A percentile compares a stretch with the other conserved stretches of the same genome.
These are phyloP conservation scores for Thryonomys swinderianus DNA, from an alignment of 2,113 vertebrate species.

Conservation along the genomic window DNA sequence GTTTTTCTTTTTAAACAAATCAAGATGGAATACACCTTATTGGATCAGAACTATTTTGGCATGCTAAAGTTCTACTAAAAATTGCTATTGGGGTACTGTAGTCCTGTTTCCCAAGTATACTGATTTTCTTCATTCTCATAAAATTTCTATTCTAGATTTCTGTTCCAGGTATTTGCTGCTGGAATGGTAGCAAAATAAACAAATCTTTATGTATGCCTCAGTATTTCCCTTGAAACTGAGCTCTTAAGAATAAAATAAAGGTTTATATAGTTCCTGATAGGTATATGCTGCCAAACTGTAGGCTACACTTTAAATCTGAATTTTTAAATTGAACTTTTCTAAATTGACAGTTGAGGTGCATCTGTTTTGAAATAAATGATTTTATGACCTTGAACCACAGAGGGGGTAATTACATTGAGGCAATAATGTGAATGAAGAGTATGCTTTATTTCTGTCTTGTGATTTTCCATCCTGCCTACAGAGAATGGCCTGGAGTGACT, in stretches of 20 bases:
- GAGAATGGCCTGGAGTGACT: not conserved
- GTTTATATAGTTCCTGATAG: not conserved
- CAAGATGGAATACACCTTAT: not conserved
- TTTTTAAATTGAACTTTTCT: not conserved
- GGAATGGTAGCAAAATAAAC: not conserved
- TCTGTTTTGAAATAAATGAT: not conserved
- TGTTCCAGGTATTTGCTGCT: not conserved
- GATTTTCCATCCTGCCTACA: not conserved
- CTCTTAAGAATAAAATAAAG: conserved; percentile 50
- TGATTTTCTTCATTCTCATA: not conserved
- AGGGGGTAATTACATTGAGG: not conserved
- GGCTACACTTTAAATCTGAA: not conserved
- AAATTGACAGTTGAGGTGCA: not conserved
- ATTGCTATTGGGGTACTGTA: not conserved
- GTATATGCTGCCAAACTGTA: not conserved
- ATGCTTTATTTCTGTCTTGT: not conserved
- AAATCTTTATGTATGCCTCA: not conserved
- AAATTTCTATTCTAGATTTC: not conserved
- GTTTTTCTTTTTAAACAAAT: too few species aligned
- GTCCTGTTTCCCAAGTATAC: not conserved
- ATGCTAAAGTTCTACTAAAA: not conserved
- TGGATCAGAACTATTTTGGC: not conserved
- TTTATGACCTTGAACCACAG: not conserved
- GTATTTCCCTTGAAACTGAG: conserved; percentile 16
- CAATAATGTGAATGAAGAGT: not conserved